A percentile compares a stretch with the other conserved stretches of the same genome.
Evolutionary conservation across 2,113 vertebrate genomes (phyloP).

Genomic region (Hystrix brachyura): DNA sequence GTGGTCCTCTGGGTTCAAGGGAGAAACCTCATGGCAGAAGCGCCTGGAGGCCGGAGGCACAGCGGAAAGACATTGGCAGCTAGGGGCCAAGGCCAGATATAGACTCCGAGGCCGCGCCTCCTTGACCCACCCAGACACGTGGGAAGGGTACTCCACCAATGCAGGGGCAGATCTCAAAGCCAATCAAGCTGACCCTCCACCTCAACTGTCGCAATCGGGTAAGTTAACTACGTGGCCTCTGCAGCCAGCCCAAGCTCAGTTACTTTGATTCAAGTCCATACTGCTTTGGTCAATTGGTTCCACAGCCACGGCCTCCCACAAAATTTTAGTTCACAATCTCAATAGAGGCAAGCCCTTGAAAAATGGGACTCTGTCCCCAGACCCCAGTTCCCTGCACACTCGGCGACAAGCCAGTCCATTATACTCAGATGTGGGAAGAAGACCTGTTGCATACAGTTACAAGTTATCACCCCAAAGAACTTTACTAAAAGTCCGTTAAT

Average conservation of each 20-base stretch:
- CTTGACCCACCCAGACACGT: not conserved
- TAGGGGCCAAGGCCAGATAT: not conserved
- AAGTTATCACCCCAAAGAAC: not conserved
- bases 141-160: not conserved
- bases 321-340: not conserved
- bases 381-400: not conserved
- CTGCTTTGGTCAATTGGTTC: not conserved
- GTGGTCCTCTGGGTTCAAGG: not conserved
- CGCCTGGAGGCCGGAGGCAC: not conserved
- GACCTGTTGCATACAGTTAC: not conserved
- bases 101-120: not conserved
- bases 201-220: not conserved
- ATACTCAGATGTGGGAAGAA: not conserved
- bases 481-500: constrained; percentile 2
- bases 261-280: not conserved
- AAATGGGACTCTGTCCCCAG: not conserved
- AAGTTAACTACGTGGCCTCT: not conserved
- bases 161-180: not conserved
- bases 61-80: not conserved
- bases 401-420: not conserved
- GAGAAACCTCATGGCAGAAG: not conserved
- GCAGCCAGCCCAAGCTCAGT: not conserved
- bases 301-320: not conserved
- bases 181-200: not conserved
- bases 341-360: not conserved